Conservation (phyloP, 2,113 vertebrate species). For the Alces alces region DNA sequence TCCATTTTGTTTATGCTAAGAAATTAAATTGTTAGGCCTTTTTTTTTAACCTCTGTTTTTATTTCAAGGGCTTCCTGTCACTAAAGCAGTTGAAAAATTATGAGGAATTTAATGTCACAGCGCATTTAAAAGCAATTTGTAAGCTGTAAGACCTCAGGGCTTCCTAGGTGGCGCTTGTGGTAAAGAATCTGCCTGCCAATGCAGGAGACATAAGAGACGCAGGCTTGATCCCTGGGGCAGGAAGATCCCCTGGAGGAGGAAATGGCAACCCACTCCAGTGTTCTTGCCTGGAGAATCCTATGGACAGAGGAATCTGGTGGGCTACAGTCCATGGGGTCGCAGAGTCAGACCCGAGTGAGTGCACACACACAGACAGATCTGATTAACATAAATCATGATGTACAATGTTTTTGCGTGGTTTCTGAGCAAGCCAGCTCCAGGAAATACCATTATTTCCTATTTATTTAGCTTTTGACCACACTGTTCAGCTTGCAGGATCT, state of each 20-base stretch:
- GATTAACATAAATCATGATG: background rate
- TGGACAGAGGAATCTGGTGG: rapidly evolving
- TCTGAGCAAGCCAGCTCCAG: background rate
- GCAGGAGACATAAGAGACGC: background rate
- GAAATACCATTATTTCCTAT: too few relatives aligned
- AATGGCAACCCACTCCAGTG: background rate
- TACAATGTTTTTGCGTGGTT: background rate
- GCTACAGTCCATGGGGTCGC: background rate
- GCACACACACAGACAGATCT: background rate
- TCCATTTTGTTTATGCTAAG: background rate
- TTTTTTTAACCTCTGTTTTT: background rate
- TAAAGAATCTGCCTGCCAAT: background rate
- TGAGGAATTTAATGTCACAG: background rate
- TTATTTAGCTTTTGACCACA: background rate
- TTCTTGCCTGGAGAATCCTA: background rate
- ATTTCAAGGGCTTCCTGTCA: background rate
- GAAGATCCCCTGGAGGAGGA: background rate
- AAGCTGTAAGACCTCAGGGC: background rate
- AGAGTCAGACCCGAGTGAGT: background rate
- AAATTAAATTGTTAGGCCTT: background rate
- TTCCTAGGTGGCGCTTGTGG: background rate
- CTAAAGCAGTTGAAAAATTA: background rate
- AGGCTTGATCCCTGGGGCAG: rapidly evolving
- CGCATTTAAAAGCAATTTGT: background rate
- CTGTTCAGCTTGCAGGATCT: background rate